phyloP scores from a whole-genome alignment of 1,140 invertebrate genomes.

The Hirudo medicinalis region DNA sequence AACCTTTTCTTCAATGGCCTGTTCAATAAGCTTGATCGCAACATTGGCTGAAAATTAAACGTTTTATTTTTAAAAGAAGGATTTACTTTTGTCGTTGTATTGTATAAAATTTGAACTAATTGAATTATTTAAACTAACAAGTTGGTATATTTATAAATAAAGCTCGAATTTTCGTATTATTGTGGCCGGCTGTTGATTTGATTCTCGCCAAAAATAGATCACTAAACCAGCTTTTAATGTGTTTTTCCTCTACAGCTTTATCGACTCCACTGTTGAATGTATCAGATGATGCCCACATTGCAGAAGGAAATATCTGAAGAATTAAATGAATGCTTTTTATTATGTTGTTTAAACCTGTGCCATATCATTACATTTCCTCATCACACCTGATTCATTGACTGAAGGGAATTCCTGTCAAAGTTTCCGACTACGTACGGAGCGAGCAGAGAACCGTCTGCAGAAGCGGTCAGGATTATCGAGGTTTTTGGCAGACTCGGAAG shows the following conservation, averaged over 20 bases:
- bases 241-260: not conserved
- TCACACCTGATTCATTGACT: not conserved
- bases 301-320: constrained; percentile 15
- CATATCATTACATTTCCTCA: not conserved
- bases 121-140: not conserved
- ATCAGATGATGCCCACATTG: constrained; percentile 4
- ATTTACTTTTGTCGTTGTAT: too few relatives aligned
- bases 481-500: constrained; percentile 3
- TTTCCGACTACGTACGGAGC: constrained; percentile 19
- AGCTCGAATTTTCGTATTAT: not conserved
- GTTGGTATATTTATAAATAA: not conserved
- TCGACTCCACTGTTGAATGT: not conserved
- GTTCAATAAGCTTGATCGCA: not conserved
- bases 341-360: not conserved
- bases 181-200: not conserved
- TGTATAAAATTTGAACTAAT: too few relatives aligned
- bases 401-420: not conserved
- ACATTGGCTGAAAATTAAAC: not conserved
- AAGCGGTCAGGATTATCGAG: constrained; percentile 12
- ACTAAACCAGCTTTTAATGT: constrained; percentile 21
- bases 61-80: too few relatives aligned
- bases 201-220: constrained; percentile 20
- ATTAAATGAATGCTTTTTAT: too few relatives aligned
- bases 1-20: not conserved
- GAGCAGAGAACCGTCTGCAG: constrained; percentile 19